These are phyloP conservation scores for Dichetophora obliterata DNA, from an alignment of 2,888 invertebrate species.

Conservation along the genomic window DNA sequence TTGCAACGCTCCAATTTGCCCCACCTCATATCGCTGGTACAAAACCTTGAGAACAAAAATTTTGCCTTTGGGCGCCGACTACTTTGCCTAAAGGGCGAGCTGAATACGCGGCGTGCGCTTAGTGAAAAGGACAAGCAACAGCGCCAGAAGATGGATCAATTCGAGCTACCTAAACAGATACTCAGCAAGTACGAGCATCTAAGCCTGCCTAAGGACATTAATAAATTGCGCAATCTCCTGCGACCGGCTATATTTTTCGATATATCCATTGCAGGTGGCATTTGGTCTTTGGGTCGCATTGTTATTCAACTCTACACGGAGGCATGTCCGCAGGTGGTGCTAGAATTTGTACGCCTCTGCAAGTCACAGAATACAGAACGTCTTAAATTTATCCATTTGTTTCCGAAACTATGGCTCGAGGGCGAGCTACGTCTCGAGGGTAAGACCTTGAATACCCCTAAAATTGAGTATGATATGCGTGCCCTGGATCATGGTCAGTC, in stretches of 20 bases:
- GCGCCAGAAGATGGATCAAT: constrained; percentile 8
- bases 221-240: constrained; percentile 40
- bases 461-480: constrained; percentile 50
- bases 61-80: constrained; percentile 15
- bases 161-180: constrained; percentile 32
- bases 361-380: constrained; percentile 28
- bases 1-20: background rate
- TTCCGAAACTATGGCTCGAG: constrained; percentile 55
- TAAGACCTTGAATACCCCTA: background rate
- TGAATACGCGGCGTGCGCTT: constrained; percentile 12
- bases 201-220: constrained; percentile 34
- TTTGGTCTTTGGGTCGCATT: constrained; percentile 51
- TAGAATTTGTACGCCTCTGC: constrained; percentile 53
- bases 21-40: background rate
- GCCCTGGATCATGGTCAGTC: constrained; percentile 46
- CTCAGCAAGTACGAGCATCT: constrained; percentile 39
- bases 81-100: background rate
- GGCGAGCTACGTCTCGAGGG: constrained; percentile 31
- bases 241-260: constrained; percentile 56
- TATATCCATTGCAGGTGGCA: constrained; percentile 43
- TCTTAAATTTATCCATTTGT: constrained; percentile 47
- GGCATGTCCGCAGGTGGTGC: constrained; percentile 55
- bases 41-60: constrained; percentile 20
- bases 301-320: constrained; percentile 56
- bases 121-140: constrained; percentile 20